Evolutionary conservation across 2,888 invertebrate species (phyloP).

Genomic region (Lepeophtheirus nordmannii): DNA sequence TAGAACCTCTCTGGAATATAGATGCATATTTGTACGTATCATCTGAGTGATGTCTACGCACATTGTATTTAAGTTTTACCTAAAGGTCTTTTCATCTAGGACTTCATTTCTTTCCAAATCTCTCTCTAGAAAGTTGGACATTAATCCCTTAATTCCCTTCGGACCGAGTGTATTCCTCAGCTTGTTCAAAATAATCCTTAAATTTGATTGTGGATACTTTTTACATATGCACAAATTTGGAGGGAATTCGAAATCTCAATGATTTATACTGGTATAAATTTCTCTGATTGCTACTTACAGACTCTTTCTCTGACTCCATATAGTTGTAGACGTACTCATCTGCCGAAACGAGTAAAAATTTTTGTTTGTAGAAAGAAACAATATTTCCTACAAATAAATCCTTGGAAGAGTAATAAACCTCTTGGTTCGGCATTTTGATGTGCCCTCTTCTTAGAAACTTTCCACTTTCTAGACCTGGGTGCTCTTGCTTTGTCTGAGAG

Average conservation of each 20-base stretch:
- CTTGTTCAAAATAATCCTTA: slow-evolving; percentile 54
- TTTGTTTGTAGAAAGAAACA: slow-evolving; percentile 56
- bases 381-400: slow-evolving; percentile 72
- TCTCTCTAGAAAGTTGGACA: slow-evolving; percentile 44
- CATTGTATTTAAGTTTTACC: slow-evolving; percentile 30
- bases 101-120: slow-evolving; percentile 27
- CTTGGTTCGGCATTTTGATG: slow-evolving; percentile 51
- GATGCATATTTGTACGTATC: not conserved
- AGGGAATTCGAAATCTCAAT: not conserved
- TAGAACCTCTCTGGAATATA: not conserved
- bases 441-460: slow-evolving; percentile 51
- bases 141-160: slow-evolving; percentile 56
- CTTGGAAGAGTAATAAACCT: slow-evolving; percentile 54
- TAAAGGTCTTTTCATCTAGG: slow-evolving; percentile 36
- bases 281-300: not conserved
- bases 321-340: slow-evolving; percentile 74
- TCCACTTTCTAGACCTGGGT: slow-evolving; percentile 48
- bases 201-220: slow-evolving; percentile 57
- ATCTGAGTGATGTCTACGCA: not conserved
- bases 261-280: not conserved
- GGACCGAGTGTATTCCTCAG: slow-evolving; percentile 50
- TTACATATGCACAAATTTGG: not conserved
- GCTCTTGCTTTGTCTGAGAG: slow-evolving; percentile 56
- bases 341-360: slow-evolving; percentile 59
- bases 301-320: slow-evolving; percentile 48